Evolutionary conservation across 30 jellyfish, hydroid and myxozoan genomes (phyloP).

Genomic region (Aurelia aurita complex sp. Pacific): DNA sequence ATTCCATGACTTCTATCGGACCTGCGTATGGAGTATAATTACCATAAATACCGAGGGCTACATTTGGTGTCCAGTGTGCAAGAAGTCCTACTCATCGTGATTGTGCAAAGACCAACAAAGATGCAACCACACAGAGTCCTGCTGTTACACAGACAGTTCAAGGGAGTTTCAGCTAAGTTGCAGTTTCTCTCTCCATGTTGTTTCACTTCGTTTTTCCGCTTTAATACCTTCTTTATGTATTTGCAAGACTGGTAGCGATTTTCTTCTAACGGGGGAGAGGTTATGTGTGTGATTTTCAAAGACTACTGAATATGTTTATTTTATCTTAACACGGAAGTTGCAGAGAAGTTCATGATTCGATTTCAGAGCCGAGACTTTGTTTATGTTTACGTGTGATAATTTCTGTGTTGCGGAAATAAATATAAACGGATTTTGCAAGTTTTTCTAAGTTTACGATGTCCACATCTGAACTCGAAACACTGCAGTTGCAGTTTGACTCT

Average conservation of each 20-base stretch:
- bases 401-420: background rate
- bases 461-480: background rate
- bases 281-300: background rate
- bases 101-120: background rate
- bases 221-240: background rate
- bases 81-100: background rate
- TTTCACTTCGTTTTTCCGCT: too few relatives aligned
- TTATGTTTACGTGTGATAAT: background rate
- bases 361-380: conserved; percentile 9
- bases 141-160: too few relatives aligned
- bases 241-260: background rate
- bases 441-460: background rate
- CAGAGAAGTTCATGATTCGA: background rate
- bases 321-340: background rate
- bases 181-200: too few relatives aligned
- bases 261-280: background rate
- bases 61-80: conserved; percentile 11
- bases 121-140: background rate
- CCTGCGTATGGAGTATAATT: too few relatives aligned
- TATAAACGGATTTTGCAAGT: background rate
- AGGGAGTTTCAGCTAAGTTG: too few relatives aligned
- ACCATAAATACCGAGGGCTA: too few relatives aligned
- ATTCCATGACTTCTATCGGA: too few relatives aligned
- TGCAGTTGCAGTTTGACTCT: background rate
- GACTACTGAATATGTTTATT: background rate